Conservation (phyloP, 2,113 vertebrate genomes). For the Clupea harengus region DNA sequence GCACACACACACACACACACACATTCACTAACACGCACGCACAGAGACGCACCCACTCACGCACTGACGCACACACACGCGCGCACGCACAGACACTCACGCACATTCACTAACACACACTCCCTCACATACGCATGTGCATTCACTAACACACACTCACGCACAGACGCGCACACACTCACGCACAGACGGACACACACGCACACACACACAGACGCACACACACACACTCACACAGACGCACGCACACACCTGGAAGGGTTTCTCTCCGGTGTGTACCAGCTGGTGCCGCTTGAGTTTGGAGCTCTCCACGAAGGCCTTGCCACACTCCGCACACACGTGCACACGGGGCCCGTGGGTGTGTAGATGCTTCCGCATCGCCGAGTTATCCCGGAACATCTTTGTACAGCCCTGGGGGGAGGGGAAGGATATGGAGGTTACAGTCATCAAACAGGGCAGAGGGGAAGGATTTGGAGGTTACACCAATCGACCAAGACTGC, state of each 20-base stretch:
- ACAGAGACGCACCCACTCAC: no score
- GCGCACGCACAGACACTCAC: no score
- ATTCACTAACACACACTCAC: no score
- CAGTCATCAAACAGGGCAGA: not conserved
- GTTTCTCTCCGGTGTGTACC: conserved; percentile 97
- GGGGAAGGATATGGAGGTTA: not conserved
- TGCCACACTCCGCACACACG: conserved; percentile 96
- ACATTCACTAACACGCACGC: no score
- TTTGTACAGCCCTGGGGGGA: conserved; percentile 90
- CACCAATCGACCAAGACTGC: not conserved
- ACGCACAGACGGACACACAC: no score
- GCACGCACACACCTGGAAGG: conserved; percentile 84
- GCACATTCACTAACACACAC: no score
- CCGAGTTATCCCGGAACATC: conserved; percentile 99
- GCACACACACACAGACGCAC: no score
- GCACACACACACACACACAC: no score
- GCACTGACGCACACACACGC: no score
- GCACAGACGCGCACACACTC: no score
- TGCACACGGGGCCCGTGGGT: conserved; percentile 95
- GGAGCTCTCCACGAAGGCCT: conserved; percentile 98
- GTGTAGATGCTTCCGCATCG: conserved; percentile 98
- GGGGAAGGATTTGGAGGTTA: not conserved
- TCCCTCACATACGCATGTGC: no score
- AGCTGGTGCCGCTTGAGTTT: conserved; percentile 97
- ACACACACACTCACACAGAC: no score